A percentile compares a stretch with the other conserved stretches of the same genome.
Conservation (phyloP, 1,140 invertebrate species). For the Drosophila grimshawi region DNA sequence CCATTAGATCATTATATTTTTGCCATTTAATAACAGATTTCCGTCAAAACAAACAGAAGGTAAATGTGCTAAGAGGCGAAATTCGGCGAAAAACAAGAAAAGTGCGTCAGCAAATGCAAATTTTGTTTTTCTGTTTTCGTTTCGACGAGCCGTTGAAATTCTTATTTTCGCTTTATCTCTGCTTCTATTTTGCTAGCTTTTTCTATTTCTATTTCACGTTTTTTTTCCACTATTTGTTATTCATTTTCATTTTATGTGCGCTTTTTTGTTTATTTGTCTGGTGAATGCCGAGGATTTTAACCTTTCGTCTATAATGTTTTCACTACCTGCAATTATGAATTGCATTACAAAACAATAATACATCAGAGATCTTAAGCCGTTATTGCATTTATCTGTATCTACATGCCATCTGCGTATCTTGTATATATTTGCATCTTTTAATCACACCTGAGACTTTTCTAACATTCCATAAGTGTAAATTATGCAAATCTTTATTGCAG, state of each 20-base stretch:
- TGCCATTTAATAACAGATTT: constrained; percentile 43
- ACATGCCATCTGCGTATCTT: not conserved
- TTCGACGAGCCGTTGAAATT: constrained; percentile 13
- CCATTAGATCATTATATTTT: constrained; percentile 44
- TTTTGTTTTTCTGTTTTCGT: constrained; percentile 30
- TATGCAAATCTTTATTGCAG: too few relatives aligned
- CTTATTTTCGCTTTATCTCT: constrained; percentile 11
- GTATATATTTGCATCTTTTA: not conserved
- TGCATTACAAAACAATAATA: too few relatives aligned
- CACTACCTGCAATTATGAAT: constrained; percentile 6
- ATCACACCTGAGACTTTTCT: too few relatives aligned
- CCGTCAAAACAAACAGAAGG: constrained; percentile 50
- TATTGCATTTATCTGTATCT: not conserved
- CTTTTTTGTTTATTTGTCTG: constrained; percentile 36
- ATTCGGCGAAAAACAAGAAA: constrained; percentile 39
- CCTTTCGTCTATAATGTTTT: constrained; percentile 17
- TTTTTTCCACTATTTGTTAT: constrained; percentile 9
- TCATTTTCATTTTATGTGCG: constrained; percentile 20
- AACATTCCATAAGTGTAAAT: too few relatives aligned
- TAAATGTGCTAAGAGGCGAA: constrained; percentile 20
- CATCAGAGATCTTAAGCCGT: not conserved
- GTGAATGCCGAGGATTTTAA: constrained; percentile 45
- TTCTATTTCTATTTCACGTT: constrained; percentile 1
- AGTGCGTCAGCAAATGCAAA: constrained; percentile 56
- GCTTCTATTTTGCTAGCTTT: constrained; percentile 13